phyloP scores from a whole-genome alignment of 2,113 vertebrate genomes.

The Anoplopoma fimbria region DNA sequence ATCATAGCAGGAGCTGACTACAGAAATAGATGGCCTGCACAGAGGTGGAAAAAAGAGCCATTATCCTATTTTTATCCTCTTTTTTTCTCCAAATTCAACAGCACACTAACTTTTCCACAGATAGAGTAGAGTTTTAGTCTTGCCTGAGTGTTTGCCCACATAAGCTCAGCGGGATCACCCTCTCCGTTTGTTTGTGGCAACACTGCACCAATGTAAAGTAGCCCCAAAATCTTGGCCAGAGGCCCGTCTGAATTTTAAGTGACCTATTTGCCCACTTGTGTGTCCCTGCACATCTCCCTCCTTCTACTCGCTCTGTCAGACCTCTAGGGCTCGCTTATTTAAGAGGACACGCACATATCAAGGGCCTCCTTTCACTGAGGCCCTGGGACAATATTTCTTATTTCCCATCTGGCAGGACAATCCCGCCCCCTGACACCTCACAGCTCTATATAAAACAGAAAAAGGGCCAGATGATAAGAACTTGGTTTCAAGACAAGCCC shows the following conservation, averaged over 20 bases:
- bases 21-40: conserved; percentile 23
- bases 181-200: conserved; percentile 76
- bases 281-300: conserved; percentile 58
- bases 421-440: conserved; percentile 70
- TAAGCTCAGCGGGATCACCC: conserved; percentile 69
- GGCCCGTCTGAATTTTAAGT: conserved; percentile 84
- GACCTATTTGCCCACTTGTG: conserved; percentile 70
- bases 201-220: conserved; percentile 85
- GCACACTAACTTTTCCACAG: conserved; percentile 29
- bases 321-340: conserved; percentile 37
- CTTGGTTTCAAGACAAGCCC: conserved; percentile 63
- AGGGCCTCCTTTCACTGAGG: conserved; percentile 65
- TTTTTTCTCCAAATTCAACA: conserved; percentile 31
- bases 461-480: conserved; percentile 78
- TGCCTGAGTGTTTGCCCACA: conserved; percentile 73
- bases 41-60: conserved; percentile 15
- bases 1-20: conserved; percentile 32
- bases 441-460: conserved; percentile 67
- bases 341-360: conserved; percentile 61
- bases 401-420: conserved; percentile 52
- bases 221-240: conserved; percentile 76
- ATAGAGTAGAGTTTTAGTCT: conserved; percentile 56
- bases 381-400: conserved; percentile 70
- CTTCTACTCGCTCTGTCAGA: conserved; percentile 30
- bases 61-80: conserved; percentile 1